Evolutionary conservation across 2,113 vertebrate species (phyloP).

Genomic region (Phrynosoma blainvillii): DNA sequence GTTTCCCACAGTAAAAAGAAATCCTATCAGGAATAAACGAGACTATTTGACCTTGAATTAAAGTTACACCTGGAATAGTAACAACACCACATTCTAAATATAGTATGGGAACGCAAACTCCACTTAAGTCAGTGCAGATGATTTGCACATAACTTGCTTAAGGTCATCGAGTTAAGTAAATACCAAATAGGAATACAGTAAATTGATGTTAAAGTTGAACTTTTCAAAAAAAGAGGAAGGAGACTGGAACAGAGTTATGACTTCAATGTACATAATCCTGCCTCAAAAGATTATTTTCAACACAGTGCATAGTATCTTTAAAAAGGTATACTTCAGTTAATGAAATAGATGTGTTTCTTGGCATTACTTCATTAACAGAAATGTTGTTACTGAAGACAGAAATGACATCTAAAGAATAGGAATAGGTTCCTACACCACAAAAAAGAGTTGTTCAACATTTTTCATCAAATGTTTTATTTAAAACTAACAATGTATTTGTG

Average conservation of each 20-base stretch:
- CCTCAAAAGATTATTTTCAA: not conserved
- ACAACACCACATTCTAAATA: not conserved
- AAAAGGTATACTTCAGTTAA: too few species aligned
- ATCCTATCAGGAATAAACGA: not conserved
- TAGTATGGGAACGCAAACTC: not conserved
- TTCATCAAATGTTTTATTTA: too few species aligned
- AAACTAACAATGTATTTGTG: too few species aligned
- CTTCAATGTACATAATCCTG: not conserved
- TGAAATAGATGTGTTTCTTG: too few species aligned
- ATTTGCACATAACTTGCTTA: not conserved
- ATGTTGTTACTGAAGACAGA: too few species aligned
- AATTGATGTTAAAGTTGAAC: not conserved
- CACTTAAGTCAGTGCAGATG: not conserved
- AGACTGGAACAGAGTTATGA: not conserved
- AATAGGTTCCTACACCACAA: too few species aligned
- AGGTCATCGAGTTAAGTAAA: not conserved
- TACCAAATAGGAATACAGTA: not conserved
- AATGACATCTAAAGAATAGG: too few species aligned
- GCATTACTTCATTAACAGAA: too few species aligned
- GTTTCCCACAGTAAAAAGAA: not conserved
- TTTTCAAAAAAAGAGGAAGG: not conserved
- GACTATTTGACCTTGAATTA: conserved; percentile 36
- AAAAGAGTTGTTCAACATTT: too few species aligned
- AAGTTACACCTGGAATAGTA: not conserved
- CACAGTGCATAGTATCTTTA: not conserved